Conservation (phyloP, 2,113 vertebrate species). For the Phyllopteryx taeniolatus region DNA sequence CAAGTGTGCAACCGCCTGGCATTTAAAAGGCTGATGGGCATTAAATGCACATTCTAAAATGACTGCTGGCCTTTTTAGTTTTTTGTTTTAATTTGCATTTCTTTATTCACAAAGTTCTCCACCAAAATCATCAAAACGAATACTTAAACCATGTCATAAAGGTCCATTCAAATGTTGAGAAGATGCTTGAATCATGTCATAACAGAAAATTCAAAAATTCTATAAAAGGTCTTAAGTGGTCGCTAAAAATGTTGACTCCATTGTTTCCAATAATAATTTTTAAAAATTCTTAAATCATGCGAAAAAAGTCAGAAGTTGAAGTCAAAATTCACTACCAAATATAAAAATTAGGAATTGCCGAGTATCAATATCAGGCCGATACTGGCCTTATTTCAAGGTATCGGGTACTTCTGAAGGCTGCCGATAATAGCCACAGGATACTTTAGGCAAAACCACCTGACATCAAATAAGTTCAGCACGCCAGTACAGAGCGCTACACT, state of each 20-base stretch:
- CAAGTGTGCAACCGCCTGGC: not conserved
- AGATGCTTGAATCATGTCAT: not conserved
- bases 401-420: too few relatives aligned
- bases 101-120: not conserved
- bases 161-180: not conserved
- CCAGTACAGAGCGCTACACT: too few relatives aligned
- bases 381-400: too few relatives aligned
- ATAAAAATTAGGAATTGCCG: too few relatives aligned
- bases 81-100: not conserved
- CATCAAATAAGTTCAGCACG: too few relatives aligned
- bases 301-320: not conserved
- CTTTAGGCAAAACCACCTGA: too few relatives aligned
- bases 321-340: not conserved
- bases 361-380: too few relatives aligned
- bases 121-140: not conserved
- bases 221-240: not conserved
- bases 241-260: too few relatives aligned
- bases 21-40: not conserved
- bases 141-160: not conserved
- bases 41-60: not conserved
- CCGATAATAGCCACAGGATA: too few relatives aligned
- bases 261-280: too few relatives aligned
- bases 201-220: not conserved
- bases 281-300: not conserved
- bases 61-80: not conserved